Conservation (phyloP, 2,113 vertebrate genomes). For the Martes martes region DNA sequence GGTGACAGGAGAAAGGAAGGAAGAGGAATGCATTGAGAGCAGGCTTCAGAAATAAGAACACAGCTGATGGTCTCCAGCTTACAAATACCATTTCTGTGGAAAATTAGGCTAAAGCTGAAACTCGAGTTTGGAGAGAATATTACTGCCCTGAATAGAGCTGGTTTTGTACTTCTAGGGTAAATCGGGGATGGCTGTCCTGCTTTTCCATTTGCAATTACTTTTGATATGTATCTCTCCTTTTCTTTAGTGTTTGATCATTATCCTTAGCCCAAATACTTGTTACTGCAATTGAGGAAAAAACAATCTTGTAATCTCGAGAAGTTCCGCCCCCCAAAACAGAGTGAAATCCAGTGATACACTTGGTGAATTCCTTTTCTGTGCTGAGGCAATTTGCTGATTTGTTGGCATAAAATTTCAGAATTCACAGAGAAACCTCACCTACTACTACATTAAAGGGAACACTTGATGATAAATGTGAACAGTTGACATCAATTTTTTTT, state of each 20-base stretch:
- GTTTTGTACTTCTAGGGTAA: background rate
- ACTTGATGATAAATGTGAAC: conserved; percentile 59
- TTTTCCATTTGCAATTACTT: background rate
- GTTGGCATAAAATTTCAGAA: conserved; percentile 53
- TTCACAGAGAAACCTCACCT: conserved; percentile 61
- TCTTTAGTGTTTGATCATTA: background rate
- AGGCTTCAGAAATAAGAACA: background rate
- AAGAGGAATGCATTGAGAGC: background rate
- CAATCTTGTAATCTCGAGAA: conserved; percentile 31
- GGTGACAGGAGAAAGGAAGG: background rate
- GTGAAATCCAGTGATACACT: background rate
- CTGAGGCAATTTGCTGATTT: conserved; percentile 31
- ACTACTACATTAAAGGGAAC: conserved; percentile 55
- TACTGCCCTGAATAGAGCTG: accelerated
- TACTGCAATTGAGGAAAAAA: conserved; percentile 25
- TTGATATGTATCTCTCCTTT: background rate
- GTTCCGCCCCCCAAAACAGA: background rate
- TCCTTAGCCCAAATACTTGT: conserved; percentile 24
- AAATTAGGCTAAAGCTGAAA: background rate
- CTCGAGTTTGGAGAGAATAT: background rate
- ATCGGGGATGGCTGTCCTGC: background rate
- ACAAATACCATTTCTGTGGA: background rate
- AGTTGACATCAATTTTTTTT: conserved; percentile 41
- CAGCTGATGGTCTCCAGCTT: background rate
- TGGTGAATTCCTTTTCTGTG: background rate